phyloP scores from a whole-genome alignment of 2,797 vertebrate genomes.

The Botia kubotai region DNA sequence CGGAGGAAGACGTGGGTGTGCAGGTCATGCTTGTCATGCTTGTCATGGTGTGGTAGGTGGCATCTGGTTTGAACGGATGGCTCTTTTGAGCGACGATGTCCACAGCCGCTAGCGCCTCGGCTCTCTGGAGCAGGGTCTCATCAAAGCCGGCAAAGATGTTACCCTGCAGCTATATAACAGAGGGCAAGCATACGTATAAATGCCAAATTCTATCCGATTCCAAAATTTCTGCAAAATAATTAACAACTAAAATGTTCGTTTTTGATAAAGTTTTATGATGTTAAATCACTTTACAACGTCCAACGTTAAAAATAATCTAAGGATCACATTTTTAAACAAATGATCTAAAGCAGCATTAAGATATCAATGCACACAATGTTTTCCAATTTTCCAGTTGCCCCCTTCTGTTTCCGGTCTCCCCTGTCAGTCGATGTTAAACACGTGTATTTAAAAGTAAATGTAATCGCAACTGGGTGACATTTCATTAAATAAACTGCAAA shows the following conservation, averaged over 20 bases:
- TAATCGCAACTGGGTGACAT: background rate
- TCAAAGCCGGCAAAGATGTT: constrained; percentile 94
- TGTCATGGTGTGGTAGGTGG: constrained; percentile 95
- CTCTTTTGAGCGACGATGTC: constrained; percentile 90
- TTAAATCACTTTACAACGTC: too few relatives aligned
- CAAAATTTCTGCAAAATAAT: background rate
- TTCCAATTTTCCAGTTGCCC: too few relatives aligned
- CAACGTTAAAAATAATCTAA: background rate
- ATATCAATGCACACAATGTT: background rate
- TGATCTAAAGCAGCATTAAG: background rate
- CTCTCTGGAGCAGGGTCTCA: constrained; percentile 88
- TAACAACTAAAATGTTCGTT: too few relatives aligned
- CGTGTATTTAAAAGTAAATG: background rate
- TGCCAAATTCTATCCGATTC: background rate
- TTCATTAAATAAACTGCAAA: background rate
- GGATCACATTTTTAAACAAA: background rate
- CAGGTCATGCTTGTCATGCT: constrained; percentile 92
- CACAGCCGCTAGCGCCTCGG: constrained; percentile 92
- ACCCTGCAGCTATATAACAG: constrained; percentile 79
- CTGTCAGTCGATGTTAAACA: background rate
- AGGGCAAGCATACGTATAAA: constrained; percentile 8
- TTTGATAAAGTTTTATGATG: too few relatives aligned
- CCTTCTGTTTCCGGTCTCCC: too few relatives aligned
- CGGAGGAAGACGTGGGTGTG: constrained; percentile 87
- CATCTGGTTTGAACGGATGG: constrained; percentile 92